These are phyloP conservation scores for Ceratotherium simum DNA, from an alignment of 2,113 vertebrate species.

Conservation along the genomic window DNA sequence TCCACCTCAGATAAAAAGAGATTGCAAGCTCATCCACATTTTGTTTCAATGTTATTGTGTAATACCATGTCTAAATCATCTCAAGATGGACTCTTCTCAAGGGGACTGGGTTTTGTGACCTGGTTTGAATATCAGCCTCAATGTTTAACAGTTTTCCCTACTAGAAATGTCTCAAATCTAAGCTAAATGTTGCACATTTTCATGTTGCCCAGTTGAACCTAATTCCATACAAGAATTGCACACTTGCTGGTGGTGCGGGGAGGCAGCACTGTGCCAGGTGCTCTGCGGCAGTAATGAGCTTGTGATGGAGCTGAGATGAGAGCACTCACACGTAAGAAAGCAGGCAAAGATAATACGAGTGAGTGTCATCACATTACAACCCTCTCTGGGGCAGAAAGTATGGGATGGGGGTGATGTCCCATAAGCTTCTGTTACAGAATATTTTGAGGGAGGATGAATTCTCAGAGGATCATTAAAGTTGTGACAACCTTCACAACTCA, in stretches of 20 bases:
- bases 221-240: background rate
- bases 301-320: background rate
- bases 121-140: background rate
- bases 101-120: background rate
- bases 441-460: background rate
- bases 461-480: background rate
- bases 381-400: background rate
- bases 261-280: background rate
- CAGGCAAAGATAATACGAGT: background rate
- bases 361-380: background rate
- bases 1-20: background rate
- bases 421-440: background rate
- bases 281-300: background rate
- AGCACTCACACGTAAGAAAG: background rate
- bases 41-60: background rate
- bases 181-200: background rate
- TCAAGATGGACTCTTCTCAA: background rate
- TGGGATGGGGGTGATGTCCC: too few species aligned
- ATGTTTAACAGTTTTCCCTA: background rate
- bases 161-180: background rate
- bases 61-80: background rate
- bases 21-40: background rate
- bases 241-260: background rate
- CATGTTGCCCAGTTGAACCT: background rate
- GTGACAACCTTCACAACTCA: background rate